Evolutionary conservation across 2,113 vertebrate species (phyloP).

Genomic region (Prionailurus bengalensis): DNA sequence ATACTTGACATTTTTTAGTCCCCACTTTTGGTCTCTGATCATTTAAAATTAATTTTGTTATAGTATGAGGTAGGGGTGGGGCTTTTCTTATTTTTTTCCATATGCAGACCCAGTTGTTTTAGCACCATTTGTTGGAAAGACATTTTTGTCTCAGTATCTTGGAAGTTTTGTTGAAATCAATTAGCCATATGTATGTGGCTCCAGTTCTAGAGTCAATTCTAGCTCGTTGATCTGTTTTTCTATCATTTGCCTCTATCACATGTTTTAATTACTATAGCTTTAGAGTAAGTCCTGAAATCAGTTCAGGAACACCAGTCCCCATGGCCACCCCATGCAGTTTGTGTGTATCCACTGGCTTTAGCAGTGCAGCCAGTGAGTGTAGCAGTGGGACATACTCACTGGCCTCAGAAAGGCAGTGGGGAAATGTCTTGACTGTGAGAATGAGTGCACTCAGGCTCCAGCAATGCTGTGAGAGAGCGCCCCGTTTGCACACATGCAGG

Average conservation of each 20-base stretch:
- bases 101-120: neutral
- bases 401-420: neutral
- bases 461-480: neutral
- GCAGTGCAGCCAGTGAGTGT: neutral
- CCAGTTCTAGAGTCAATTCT: neutral
- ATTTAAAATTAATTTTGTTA: neutral
- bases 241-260: neutral
- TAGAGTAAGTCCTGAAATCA: neutral
- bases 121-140: neutral
- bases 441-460: neutral
- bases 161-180: conserved; percentile 11
- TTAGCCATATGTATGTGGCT: neutral
- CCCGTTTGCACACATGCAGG: neutral
- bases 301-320: neutral
- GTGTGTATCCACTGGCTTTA: neutral
- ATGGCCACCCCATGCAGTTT: neutral
- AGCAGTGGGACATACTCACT: neutral
- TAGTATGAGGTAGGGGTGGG: neutral
- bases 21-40: neutral
- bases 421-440: neutral
- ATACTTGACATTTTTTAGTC: neutral
- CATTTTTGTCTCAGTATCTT: neutral
- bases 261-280: neutral
- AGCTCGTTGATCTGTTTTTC: neutral
- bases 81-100: neutral